phyloP scores from a whole-genome alignment of 2,797 vertebrate genomes.

The Strix occidentalis region DNA sequence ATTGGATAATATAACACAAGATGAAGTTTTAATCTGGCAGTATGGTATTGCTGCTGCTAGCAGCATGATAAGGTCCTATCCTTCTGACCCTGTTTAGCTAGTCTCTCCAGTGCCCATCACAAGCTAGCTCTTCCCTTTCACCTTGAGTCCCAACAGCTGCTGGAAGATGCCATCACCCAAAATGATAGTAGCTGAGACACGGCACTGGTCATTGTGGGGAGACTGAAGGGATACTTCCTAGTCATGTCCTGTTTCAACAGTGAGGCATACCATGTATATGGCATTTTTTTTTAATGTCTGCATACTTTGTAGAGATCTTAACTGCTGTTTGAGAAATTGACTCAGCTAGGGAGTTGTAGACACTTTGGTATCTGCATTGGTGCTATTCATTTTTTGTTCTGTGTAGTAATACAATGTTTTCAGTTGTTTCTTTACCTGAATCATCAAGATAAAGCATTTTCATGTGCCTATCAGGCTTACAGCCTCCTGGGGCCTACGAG shows the following conservation, averaged over 20 bases:
- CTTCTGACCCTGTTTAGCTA: neutral
- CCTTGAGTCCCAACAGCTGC: neutral
- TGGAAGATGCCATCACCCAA: neutral
- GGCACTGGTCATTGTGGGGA: neutral
- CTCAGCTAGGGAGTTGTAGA: neutral
- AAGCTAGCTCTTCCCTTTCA: neutral
- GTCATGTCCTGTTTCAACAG: neutral
- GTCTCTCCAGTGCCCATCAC: neutral
- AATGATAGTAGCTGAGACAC: neutral
- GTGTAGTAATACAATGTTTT: neutral
- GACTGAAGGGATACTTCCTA: neutral
- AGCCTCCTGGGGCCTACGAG: neutral
- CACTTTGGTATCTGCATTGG: neutral
- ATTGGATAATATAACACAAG: neutral
- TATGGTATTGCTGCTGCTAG: neutral
- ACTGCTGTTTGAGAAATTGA: neutral
- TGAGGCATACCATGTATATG: neutral
- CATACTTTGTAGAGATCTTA: neutral
- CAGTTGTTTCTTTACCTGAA: constrained; percentile 37
- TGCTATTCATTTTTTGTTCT: neutral
- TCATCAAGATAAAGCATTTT: constrained; percentile 39
- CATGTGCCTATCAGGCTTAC: neutral
- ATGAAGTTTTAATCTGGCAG: neutral
- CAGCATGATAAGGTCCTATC: neutral
- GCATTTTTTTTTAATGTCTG: neutral